These are phyloP conservation scores for Thripadectes ignobilis DNA, from an alignment of 2,797 vertebrate genomes.

Conservation along the genomic window DNA sequence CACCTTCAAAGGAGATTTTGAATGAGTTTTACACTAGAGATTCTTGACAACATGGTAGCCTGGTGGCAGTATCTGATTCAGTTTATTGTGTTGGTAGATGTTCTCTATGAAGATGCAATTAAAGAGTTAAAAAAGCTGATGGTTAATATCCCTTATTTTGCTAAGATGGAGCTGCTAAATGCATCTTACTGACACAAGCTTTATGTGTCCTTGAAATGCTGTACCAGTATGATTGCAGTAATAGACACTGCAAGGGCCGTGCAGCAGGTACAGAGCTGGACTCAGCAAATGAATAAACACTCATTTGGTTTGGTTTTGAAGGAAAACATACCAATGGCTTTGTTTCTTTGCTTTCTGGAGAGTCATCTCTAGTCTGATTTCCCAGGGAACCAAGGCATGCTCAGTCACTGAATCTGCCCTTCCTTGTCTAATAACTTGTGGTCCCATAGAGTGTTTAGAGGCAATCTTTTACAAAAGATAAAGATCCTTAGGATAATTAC, in stretches of 20 bases:
- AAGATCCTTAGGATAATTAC: neutral
- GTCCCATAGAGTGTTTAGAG: neutral
- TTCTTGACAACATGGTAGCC: neutral
- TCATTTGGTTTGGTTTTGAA: neutral
- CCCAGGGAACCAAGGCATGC: neutral
- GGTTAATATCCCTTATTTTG: neutral
- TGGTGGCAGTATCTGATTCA: neutral
- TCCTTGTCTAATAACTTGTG: neutral
- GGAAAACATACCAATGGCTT: neutral
- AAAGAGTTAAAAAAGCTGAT: neutral
- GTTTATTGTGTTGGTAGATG: neutral
- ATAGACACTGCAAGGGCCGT: neutral
- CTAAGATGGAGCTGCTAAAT: neutral
- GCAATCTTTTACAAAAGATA: neutral
- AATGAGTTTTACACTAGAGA: neutral
- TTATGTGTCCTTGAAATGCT: neutral
- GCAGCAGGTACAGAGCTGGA: neutral
- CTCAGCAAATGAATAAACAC: neutral
- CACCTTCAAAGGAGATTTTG: neutral
- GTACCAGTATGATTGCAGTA: neutral
- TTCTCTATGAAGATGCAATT: neutral
- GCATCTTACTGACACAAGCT: neutral
- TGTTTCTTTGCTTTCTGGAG: neutral
- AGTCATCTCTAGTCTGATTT: neutral
- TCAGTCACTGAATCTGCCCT: neutral